Conservation (phyloP, 2,113 vertebrate species). For the Gasterosteus nipponicus region DNA sequence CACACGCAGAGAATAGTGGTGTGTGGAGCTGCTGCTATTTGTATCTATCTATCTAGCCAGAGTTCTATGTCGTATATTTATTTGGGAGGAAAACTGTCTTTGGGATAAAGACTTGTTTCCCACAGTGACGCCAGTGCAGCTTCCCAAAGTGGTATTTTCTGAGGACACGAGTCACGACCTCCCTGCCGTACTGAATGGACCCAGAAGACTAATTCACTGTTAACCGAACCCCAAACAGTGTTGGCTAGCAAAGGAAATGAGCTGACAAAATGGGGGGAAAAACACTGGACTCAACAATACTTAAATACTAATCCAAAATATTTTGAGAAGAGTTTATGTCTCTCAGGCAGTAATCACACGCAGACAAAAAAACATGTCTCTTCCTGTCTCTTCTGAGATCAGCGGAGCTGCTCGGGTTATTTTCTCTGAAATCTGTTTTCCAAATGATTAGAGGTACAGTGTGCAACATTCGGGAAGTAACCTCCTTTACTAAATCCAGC, state of each 20-base stretch:
- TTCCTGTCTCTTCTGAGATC: constrained; percentile 32
- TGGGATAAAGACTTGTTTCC: constrained; percentile 5
- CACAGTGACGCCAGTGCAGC: constrained; percentile 3
- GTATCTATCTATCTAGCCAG: not conserved
- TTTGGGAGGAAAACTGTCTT: constrained; percentile 5
- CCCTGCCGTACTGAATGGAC: constrained; percentile 39
- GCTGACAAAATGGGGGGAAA: constrained; percentile 30
- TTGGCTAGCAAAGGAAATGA: constrained; percentile 40
- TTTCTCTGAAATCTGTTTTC: constrained; percentile 25
- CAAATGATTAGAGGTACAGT: constrained; percentile 29
- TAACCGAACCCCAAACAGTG: constrained; percentile 17
- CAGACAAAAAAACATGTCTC: constrained; percentile 42
- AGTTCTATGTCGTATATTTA: not conserved
- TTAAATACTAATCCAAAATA: constrained; percentile 60
- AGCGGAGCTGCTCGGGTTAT: constrained; percentile 27
- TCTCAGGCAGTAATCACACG: constrained; percentile 48
- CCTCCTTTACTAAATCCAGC: too few relatives aligned
- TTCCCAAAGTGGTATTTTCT: constrained; percentile 28
- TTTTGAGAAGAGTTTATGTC: constrained; percentile 58
- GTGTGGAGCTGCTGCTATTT: constrained; percentile 24
- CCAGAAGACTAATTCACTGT: constrained; percentile 50
- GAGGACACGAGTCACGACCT: constrained; percentile 33
- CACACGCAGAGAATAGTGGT: constrained; percentile 2
- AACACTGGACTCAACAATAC: constrained; percentile 50
- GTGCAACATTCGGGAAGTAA: not conserved